Evolutionary conservation across 2,113 vertebrate species (phyloP).

Genomic region (Andinoacara biseriatus): DNA sequence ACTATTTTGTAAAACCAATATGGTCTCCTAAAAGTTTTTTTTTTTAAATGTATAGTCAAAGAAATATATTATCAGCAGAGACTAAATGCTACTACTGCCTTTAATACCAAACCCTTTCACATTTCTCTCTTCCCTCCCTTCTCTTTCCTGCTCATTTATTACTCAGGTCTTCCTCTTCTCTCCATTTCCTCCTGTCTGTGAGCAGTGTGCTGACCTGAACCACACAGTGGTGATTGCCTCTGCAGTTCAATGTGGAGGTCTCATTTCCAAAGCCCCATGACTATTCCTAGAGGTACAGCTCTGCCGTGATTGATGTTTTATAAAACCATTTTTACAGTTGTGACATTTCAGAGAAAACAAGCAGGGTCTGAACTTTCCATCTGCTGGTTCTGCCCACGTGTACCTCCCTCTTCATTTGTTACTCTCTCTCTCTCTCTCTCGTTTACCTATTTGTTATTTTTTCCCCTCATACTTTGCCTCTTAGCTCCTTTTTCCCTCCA

Average conservation of each 20-base stretch:
- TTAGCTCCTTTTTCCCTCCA: neutral
- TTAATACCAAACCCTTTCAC: conserved; percentile 2
- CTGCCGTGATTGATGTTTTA: conserved; percentile 74
- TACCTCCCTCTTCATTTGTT: conserved; percentile 19
- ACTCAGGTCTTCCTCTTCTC: conserved; percentile 13
- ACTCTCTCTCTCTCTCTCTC: conserved; percentile 40
- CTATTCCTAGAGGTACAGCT: conserved; percentile 70
- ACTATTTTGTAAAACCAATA: neutral
- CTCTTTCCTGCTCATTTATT: neutral
- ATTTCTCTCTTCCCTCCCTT: neutral
- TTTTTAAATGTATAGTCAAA: neutral
- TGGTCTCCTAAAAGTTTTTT: neutral
- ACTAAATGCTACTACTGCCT: neutral
- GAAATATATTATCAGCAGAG: neutral
- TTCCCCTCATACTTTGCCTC: conserved; percentile 9
- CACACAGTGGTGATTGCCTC: conserved; percentile 70
- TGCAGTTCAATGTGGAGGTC: conserved; percentile 70
- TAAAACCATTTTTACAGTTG: conserved; percentile 74
- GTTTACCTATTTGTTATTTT: conserved; percentile 5
- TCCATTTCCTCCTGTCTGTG: conserved; percentile 33
- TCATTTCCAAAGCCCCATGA: conserved; percentile 68
- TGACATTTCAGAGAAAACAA: conserved; percentile 82
- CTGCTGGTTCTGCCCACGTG: conserved; percentile 52
- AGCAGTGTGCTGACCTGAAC: conserved; percentile 66
- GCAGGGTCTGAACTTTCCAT: conserved; percentile 77